These are phyloP conservation scores for Enteromius paludinosus DNA, from an alignment of 2,797 vertebrate species.

Conservation along the genomic window DNA sequence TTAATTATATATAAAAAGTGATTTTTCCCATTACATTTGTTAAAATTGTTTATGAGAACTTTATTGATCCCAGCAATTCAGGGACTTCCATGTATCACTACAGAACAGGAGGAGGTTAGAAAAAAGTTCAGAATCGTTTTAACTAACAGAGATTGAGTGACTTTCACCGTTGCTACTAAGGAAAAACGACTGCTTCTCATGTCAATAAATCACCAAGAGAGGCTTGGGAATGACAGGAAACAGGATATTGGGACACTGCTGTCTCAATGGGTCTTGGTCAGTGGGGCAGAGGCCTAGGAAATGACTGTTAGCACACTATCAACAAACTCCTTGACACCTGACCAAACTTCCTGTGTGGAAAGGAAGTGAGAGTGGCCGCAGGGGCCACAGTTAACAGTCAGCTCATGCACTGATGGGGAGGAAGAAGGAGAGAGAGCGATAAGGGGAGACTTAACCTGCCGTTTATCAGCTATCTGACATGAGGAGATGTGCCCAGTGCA, in stretches of 20 bases:
- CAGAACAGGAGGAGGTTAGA: constrained; percentile 17
- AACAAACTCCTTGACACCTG: constrained; percentile 62
- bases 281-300: constrained; percentile 62
- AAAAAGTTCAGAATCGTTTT: constrained; percentile 26
- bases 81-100: not conserved
- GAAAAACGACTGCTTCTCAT: constrained; percentile 35
- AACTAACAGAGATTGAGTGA: constrained; percentile 41
- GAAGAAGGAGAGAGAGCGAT: constrained; percentile 54
- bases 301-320: constrained; percentile 64
- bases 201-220: constrained; percentile 57
- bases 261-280: constrained; percentile 55
- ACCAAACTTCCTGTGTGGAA: constrained; percentile 64
- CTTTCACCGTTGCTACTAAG: constrained; percentile 31
- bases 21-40: not conserved
- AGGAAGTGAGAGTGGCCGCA: constrained; percentile 69
- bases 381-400: constrained; percentile 65
- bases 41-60: not conserved
- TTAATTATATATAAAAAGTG: not conserved
- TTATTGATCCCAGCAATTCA: not conserved
- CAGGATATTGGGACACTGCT: constrained; percentile 62
- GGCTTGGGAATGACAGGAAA: constrained; percentile 59
- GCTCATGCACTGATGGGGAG: constrained; percentile 38
- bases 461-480: constrained; percentile 48
- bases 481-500: constrained; percentile 30
- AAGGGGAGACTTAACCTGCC: constrained; percentile 46